These are phyloP conservation scores for Sycon ciliatum DNA, from an alignment of 37 sponge, comb jelly and placozoan genomes.

Conservation along the genomic window DNA sequence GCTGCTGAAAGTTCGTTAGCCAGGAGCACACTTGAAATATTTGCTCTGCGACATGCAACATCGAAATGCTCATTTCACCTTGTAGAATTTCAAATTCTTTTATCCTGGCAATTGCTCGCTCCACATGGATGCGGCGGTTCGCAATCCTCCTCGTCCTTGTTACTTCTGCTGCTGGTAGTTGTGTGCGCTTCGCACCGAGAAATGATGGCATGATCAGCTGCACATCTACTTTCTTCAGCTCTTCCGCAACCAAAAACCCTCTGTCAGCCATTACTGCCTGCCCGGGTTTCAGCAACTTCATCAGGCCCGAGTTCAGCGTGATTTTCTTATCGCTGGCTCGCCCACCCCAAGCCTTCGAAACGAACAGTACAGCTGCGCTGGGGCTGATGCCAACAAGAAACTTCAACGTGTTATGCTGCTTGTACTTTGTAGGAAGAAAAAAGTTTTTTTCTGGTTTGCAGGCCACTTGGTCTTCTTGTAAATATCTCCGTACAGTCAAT, in stretches of 20 bases:
- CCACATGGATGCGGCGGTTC: conserved; percentile 19
- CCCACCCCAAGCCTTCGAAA: conserved; percentile 16
- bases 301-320: neutral
- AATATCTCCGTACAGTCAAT: conserved; percentile 15
- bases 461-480: neutral
- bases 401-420: conserved; percentile 19
- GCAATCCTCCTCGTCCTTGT: conserved; percentile 25
- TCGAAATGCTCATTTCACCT: neutral
- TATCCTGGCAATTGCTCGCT: conserved; percentile 25
- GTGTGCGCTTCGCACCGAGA: neutral
- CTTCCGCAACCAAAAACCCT: conserved; percentile 24
- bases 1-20: conserved; percentile 22
- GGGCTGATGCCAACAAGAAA: conserved; percentile 12
- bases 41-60: conserved; percentile 14
- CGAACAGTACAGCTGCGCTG: neutral
- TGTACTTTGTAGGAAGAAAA: neutral
- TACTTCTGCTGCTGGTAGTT: neutral
- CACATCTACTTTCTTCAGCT: too few species aligned
- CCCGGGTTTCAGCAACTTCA: neutral
- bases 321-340: neutral
- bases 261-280: conserved; percentile 20
- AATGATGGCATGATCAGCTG: conserved; percentile 22
- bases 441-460: conserved; percentile 3
- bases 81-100: conserved; percentile 29
- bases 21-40: conserved; percentile 19